A percentile compares a stretch with the other conserved stretches of the same genome.
These are phyloP conservation scores for Amazonetta brasiliensis DNA, from an alignment of 2,797 vertebrate species.

Conservation along the genomic window DNA sequence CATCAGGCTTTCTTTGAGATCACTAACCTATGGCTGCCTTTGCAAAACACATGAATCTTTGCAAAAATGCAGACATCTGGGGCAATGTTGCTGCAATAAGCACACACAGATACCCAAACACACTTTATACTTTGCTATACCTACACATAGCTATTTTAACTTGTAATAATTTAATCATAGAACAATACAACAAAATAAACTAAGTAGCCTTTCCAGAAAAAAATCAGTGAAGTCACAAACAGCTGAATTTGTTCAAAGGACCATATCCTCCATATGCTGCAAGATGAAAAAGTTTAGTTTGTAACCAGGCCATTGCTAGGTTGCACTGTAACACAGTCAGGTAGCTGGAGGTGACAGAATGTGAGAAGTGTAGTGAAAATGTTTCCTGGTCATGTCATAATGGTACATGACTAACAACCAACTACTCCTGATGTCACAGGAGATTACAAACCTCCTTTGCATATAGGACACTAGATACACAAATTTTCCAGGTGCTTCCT, in stretches of 20 bases:
- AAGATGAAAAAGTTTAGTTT: neutral
- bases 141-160: neutral
- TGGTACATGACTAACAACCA: neutral
- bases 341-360: accelerated
- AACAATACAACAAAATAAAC: neutral
- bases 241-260: neutral
- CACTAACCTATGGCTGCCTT: constrained; percentile 47
- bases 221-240: neutral
- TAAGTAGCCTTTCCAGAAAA: neutral
- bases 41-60: neutral
- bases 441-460: neutral
- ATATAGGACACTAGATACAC: neutral
- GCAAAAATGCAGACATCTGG: neutral
- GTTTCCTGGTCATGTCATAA: neutral
- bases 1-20: neutral
- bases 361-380: neutral
- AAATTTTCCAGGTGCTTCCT: neutral
- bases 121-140: neutral
- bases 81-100: neutral
- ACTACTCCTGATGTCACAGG: neutral
- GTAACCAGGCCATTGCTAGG: neutral
- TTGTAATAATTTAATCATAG: neutral
- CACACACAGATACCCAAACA: neutral
- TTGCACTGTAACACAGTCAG: neutral
- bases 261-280: neutral